These are phyloP conservation scores for Cephus runcator DNA, from an alignment of 2,888 invertebrate genomes.

Conservation along the genomic window DNA sequence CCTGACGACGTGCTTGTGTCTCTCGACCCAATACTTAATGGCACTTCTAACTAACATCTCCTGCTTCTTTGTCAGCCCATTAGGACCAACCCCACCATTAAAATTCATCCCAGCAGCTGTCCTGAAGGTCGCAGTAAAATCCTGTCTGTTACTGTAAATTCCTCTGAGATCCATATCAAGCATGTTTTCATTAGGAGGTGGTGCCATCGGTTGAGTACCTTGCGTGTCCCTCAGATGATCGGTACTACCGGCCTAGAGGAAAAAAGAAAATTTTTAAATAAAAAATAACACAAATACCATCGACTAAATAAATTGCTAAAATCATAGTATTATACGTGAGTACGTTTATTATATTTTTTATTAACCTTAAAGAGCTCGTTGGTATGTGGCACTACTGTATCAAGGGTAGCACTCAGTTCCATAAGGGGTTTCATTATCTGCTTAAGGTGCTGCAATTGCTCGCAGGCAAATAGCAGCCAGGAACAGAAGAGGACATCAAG, in stretches of 20 bases:
- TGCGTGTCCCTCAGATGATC: constrained; percentile 52
- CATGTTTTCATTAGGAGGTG: constrained; percentile 51
- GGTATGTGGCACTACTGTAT: constrained; percentile 75
- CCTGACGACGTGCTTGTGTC: constrained; percentile 90
- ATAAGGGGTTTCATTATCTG: constrained; percentile 88
- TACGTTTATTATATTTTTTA: neutral
- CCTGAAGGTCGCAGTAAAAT: constrained; percentile 80
- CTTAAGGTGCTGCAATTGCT: constrained; percentile 86
- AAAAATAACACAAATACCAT: neutral
- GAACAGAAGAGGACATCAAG: constrained; percentile 84
- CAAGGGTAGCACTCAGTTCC: constrained; percentile 85
- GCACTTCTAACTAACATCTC: constrained; percentile 87
- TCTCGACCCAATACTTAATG: constrained; percentile 90
- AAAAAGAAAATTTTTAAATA: neutral
- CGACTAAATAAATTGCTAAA: neutral
- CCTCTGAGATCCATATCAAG: constrained; percentile 76
- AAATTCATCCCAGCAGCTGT: constrained; percentile 66
- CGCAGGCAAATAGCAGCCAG: constrained; percentile 87
- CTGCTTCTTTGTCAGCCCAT: constrained; percentile 84
- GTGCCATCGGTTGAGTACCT: constrained; percentile 32
- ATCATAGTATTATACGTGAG: constrained; percentile 1
- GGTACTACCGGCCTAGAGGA: constrained; percentile 52
- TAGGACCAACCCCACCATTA: constrained; percentile 74
- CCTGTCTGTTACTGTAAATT: constrained; percentile 81
- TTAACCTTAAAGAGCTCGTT: constrained; percentile 64